phyloP scores from a whole-genome alignment of 2,888 invertebrate species.

The Autographa pulchrina region DNA sequence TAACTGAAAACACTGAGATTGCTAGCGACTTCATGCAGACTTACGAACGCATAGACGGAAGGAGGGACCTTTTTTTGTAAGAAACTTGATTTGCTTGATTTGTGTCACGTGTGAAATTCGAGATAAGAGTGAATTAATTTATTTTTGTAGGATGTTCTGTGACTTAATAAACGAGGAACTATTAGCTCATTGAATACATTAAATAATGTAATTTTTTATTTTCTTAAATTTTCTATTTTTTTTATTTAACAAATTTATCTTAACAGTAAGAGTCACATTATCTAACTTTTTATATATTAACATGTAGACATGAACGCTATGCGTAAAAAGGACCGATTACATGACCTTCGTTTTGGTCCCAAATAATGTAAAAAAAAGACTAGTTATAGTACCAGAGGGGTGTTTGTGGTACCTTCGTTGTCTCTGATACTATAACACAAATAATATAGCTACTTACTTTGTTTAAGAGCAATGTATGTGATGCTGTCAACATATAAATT shows the following conservation, averaged over 20 bases:
- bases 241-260: no score
- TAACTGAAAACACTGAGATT: background rate
- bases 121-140: background rate
- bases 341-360: background rate
- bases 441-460: no score
- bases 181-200: background rate
- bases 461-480: no score
- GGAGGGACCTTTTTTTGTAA: conserved; percentile 4
- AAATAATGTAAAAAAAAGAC: background rate
- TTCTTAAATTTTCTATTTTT: no score
- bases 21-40: conserved; percentile 19
- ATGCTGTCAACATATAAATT: no score
- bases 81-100: background rate
- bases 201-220: background rate
- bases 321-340: background rate
- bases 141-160: background rate
- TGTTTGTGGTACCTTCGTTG: no score
- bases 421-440: no score
- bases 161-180: background rate
- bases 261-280: no score
- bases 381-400: no score
- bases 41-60: conserved; percentile 24
- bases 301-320: background rate
- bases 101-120: conserved; percentile 8
- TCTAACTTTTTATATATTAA: no score